Evolutionary conservation across 2,113 vertebrate species (phyloP), one percentile per base, ranked within the genome.

Genomic region (Gyps fulvus): DNA sequence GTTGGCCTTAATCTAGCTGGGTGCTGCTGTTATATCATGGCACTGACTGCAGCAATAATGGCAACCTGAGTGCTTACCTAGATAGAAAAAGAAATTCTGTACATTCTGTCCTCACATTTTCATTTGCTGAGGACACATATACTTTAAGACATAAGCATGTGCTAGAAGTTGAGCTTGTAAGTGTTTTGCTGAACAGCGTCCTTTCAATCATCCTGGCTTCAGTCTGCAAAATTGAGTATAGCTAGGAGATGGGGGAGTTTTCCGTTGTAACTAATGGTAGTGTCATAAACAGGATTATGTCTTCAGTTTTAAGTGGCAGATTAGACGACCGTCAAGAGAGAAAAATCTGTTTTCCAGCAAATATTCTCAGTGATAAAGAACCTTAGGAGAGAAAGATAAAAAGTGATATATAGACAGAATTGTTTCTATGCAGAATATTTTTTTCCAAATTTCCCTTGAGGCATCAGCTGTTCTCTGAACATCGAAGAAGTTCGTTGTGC

Each of bases 401-500:
- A 79, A 83, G 55, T 65, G 54, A 54, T 93, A 10, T 27, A 69
- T 31, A 57, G 66, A 36, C 81, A 83, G 29, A 69, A 52, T 77
- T 79, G 43, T 87, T 95, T 85, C 77, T 62, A 5, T 77, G 89
- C 49, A 27, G 73, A 77, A 57, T 87, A 69, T 79, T 89, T 94
- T 94, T 93, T 83, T 61, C 72, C 57, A 82, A 22, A 63, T 83
- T 94, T 93, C 94, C 87, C 91, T 77, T 70, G 81, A 95, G 91
- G 77, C 49, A 25, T 97, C 78, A 2, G 5, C 83, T 95, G 87
- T 87, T 95, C 95, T 85, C 61, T 61, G 83, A 95, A 90, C 74
- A 96, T 73, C 49, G 71, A 58, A 95, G 81, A 79, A 87, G 91
- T 93, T 95, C 19, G 18, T 50, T 87, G 91, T 95, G 95, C 87